Evolutionary conservation across 2,888 invertebrate species (phyloP).

Genomic region (Linhomoeus sp.): DNA sequence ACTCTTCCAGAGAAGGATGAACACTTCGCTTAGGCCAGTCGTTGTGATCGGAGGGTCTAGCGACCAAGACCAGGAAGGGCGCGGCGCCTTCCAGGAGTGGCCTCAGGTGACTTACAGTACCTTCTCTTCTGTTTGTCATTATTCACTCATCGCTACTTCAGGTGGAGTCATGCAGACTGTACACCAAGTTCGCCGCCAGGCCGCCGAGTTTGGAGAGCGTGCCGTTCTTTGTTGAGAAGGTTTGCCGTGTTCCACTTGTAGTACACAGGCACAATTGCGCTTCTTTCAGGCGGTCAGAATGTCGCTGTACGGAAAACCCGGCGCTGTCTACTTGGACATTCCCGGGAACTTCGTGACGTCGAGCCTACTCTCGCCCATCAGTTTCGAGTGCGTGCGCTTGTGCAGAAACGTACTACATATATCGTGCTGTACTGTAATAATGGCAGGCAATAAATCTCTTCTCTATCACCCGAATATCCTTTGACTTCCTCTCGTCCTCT

Average conservation of each 20-base stretch:
- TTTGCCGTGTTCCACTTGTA: conserved; percentile 8
- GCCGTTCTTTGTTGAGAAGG: conserved; percentile 68
- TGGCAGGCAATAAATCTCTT: too few relatives aligned
- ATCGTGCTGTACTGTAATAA: too few relatives aligned
- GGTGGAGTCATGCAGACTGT: conserved; percentile 63
- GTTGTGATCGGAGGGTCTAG: conserved; percentile 77
- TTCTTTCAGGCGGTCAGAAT: conserved; percentile 49
- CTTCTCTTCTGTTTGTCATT: background rate
- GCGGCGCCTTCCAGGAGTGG: conserved; percentile 90
- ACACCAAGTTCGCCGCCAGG: conserved; percentile 73
- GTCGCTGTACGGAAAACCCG: conserved; percentile 65
- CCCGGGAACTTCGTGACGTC: conserved; percentile 48
- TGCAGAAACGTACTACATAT: too few relatives aligned
- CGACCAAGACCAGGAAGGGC: conserved; percentile 72
- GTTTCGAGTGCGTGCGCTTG: too few relatives aligned
- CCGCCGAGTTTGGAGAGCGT: conserved; percentile 61
- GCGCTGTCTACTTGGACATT: conserved; percentile 70
- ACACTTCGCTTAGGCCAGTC: too few relatives aligned
- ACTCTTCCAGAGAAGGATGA: too few relatives aligned
- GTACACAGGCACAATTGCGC: background rate
- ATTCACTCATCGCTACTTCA: conserved; percentile 4
- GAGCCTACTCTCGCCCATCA: too few relatives aligned
- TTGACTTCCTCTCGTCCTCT: too few relatives aligned
- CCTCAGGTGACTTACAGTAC: conserved; percentile 39
- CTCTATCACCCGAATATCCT: too few relatives aligned